Evolutionary conservation across 1,140 invertebrate genomes (phyloP), one percentile per base, ranked within the genome.

Genomic region (Hypothenemus hampei): DNA sequence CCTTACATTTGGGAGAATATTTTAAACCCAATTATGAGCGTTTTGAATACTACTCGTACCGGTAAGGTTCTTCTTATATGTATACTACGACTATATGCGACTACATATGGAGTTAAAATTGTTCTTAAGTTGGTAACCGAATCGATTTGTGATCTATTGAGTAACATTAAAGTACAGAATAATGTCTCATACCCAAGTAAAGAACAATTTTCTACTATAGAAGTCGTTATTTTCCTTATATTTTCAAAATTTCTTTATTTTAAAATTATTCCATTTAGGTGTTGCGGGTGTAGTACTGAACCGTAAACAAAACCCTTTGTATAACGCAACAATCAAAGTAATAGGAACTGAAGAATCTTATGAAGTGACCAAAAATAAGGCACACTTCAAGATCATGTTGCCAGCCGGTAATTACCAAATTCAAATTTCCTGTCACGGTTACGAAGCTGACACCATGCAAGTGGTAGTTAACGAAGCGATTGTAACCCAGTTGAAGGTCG

Each of bases 1-100:
- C 82, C 82, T 0, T 75, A 72, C 33, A 77, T 91, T 4, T 94
- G 89, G 89, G 77, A 81, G 48, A 78, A 84, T 29, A 86, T 85
- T 68, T 72, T 93, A 33, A 65, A 75, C 13, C 82, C 87, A 2
- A 69, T 91, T 0, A 82, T 86, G 72, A 80, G 72, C 69, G 86
- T 78, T 56, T 80, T 72, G 3, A 72, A 74, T 19, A 57, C 76
- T 39, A 75, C 76, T 21, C 75, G 74, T 45, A 82, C 79, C 16
- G 80, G 77, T 78, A 57, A 65, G 62, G n/a, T 20, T 26, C 24
- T 5, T 20, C 19, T 33, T 35, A 13, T 26, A n/a, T n/a, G n/a
- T n/a, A n/a, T n/a, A n/a, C n/a, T n/a, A n/a, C n/a, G n/a, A n/a
- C n/a, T n/a, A n/a, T n/a, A n/a, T n/a, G n/a, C n/a, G n/a, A n/a